Conservation (phyloP, 2,888 invertebrate genomes). For the Harpagoxenus sublaevis region DNA sequence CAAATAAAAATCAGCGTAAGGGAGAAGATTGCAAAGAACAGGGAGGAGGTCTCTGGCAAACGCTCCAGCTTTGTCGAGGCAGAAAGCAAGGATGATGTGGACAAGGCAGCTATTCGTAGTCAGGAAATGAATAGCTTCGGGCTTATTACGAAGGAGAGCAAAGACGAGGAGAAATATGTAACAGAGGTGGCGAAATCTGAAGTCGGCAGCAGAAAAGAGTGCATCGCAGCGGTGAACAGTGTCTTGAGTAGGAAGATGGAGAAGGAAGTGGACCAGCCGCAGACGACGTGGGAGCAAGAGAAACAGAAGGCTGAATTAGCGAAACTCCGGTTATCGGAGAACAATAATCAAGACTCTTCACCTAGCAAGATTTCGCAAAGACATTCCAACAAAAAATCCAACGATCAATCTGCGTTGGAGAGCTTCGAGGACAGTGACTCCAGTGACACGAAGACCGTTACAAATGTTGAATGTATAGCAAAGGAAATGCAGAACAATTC, state of each 20-base stretch:
- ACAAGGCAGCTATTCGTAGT: conserved; percentile 69
- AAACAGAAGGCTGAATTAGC: conserved; percentile 84
- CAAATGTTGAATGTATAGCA: conserved; percentile 75
- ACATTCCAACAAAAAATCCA: conserved; percentile 56
- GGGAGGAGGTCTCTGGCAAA: conserved; percentile 80
- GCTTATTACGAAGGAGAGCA: conserved; percentile 63
- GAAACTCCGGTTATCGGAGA: conserved; percentile 79
- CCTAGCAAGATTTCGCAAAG: conserved; percentile 67
- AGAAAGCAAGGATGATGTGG: conserved; percentile 75
- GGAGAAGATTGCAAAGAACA: conserved; percentile 81
- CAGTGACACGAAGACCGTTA: conserved; percentile 81
- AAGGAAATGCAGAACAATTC: conserved; percentile 66
- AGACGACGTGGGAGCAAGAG: conserved; percentile 84
- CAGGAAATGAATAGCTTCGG: conserved; percentile 68
- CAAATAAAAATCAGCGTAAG: conserved; percentile 81
- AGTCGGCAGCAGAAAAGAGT: conserved; percentile 61
- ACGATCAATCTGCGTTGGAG: conserved; percentile 69
- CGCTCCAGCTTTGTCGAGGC: conserved; percentile 80
- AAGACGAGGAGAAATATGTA: conserved; percentile 61
- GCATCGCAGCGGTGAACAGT: conserved; percentile 59
- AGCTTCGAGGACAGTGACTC: conserved; percentile 80
- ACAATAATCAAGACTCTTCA: conserved; percentile 65
- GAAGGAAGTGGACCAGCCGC: conserved; percentile 67
- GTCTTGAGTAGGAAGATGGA: conserved; percentile 52
- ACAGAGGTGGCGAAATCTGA: conserved; percentile 51